A percentile compares a stretch with the other conserved stretches of the same genome.
phyloP scores from a whole-genome alignment of 2,797 vertebrate species.

The Meriones psammophilus region DNA sequence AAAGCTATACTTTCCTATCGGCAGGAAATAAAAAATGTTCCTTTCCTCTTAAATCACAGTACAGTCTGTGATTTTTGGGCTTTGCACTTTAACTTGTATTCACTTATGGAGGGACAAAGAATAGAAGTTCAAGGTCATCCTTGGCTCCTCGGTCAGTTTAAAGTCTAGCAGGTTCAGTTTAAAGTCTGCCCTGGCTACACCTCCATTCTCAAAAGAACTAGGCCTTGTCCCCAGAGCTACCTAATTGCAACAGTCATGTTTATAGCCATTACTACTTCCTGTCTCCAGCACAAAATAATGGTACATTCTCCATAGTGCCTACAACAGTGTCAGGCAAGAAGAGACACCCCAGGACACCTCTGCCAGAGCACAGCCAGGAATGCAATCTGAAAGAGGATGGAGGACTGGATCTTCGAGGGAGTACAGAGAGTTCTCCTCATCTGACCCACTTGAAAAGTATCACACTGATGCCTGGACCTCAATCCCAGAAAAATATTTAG shows the following conservation, averaged over 20 bases:
- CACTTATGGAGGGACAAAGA: background rate
- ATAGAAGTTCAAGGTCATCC: background rate
- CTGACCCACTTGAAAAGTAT: constrained; percentile 66
- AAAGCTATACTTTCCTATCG: background rate
- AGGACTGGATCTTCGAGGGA: background rate
- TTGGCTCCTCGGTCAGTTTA: background rate
- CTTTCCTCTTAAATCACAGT: background rate
- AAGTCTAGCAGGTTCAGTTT: background rate
- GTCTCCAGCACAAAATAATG: background rate
- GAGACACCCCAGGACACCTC: background rate
- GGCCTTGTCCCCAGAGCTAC: background rate
- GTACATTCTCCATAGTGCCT: background rate
- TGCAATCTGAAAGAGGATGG: background rate
- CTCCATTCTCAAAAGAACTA: background rate
- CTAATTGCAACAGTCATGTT: background rate
- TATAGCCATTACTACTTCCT: background rate
- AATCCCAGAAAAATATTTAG: constrained; percentile 74
- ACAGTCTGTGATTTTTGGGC: background rate
- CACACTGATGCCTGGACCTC: constrained; percentile 60
- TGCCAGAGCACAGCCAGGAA: background rate
- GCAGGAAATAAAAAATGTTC: background rate
- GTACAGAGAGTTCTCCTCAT: background rate
- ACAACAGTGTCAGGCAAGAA: background rate
- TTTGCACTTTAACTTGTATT: background rate
- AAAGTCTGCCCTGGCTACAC: background rate